Evolutionary conservation across 2,888 invertebrate genomes (phyloP).

Genomic region (Eristalinus sepulchralis): DNA sequence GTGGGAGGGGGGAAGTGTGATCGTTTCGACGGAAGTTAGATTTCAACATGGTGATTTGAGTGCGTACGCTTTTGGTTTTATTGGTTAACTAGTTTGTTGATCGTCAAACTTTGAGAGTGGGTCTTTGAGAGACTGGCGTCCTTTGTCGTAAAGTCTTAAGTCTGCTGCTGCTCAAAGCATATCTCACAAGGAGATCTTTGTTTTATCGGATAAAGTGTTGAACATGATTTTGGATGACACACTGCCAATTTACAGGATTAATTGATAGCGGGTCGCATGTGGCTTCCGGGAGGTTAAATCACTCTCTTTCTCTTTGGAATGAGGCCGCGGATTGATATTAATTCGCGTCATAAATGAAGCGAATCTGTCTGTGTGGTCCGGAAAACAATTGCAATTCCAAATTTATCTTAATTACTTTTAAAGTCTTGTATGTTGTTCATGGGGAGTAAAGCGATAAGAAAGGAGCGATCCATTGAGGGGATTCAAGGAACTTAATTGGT

Average conservation of each 20-base stretch:
- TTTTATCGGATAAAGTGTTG: neutral
- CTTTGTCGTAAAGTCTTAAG: too few relatives aligned
- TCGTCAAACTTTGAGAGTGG: neutral
- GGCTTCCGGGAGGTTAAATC: neutral
- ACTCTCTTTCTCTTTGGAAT: neutral
- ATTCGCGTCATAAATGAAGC: neutral
- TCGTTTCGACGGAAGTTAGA: neutral
- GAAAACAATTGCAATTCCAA: neutral
- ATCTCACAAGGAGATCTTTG: neutral
- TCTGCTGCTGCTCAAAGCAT: neutral
- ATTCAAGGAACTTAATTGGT: too few relatives aligned
- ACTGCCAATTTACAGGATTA: neutral
- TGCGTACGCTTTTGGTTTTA: neutral
- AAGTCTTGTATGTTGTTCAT: neutral
- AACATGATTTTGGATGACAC: neutral
- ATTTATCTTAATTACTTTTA: neutral
- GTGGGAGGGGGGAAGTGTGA: neutral
- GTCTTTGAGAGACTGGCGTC: too few relatives aligned
- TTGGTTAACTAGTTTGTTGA: neutral
- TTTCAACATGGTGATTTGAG: neutral
- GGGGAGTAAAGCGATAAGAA: neutral
- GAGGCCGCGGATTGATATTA: neutral
- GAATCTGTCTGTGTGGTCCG: neutral
- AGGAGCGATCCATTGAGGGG: neutral
- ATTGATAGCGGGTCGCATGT: neutral